Percentiles rank a stretch among this genome's conserved stretches.
Conservation (phyloP, 2,113 vertebrate genomes). For the Perca flavescens region DNA sequence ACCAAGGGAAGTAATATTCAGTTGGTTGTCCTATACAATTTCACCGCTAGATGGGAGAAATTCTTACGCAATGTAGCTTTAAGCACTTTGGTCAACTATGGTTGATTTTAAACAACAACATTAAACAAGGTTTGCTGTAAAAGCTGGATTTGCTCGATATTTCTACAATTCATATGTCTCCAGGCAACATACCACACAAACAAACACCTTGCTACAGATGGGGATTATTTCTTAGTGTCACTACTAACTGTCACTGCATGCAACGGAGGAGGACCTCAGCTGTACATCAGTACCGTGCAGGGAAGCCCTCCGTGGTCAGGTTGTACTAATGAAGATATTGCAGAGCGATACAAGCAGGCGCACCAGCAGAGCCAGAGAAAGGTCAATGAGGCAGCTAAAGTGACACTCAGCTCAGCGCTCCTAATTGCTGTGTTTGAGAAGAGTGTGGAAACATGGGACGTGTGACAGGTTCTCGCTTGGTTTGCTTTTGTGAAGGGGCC, state of each 20-base stretch:
- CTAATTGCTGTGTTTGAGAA: conserved; percentile 65
- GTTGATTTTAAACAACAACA: no score
- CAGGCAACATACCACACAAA: background rate
- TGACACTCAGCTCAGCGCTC: conserved; percentile 57
- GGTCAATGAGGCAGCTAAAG: conserved; percentile 65
- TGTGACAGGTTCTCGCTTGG: conserved; percentile 45
- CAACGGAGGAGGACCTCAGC: background rate
- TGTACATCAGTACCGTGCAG: background rate
- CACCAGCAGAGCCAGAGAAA: conserved; percentile 41
- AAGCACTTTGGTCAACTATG: no score
- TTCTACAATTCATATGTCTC: background rate
- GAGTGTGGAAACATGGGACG: conserved; percentile 30
- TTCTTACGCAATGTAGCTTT: no score
- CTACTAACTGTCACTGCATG: background rate
- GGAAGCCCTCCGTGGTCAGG: conserved; percentile 6
- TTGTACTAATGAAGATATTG: conserved; percentile 55
- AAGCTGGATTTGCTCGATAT: background rate
- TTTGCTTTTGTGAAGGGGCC: conserved; percentile 24
- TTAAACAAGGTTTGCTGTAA: background rate
- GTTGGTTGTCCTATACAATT: no score
- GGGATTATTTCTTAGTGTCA: conserved; percentile 2
- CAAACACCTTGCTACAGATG: background rate
- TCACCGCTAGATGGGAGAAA: no score
- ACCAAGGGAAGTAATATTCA: no score
- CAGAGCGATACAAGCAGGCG: conserved; percentile 24